phyloP scores from a whole-genome alignment of 2,888 invertebrate genomes.

The Caenorhabditis zanzibari region DNA sequence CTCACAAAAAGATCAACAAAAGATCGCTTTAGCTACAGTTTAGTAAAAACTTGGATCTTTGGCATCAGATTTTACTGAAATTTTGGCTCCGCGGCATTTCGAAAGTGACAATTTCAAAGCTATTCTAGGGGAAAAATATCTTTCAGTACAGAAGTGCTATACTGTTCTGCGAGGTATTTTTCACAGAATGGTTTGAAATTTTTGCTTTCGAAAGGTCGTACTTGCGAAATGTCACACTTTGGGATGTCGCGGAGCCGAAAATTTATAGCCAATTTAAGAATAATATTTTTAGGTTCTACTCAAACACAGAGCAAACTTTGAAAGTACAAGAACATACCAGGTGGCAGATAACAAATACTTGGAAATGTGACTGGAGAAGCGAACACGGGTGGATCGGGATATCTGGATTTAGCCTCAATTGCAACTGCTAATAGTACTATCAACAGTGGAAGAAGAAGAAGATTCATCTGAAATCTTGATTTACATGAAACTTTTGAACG shows the following conservation, averaged over 20 bases:
- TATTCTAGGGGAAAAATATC: no score
- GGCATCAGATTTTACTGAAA: background rate
- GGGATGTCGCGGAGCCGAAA: no score
- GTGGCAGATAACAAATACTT: conserved; percentile 79
- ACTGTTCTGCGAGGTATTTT: no score
- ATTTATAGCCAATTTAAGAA: no score
- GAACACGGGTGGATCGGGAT: conserved; percentile 81
- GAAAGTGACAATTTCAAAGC: no score
- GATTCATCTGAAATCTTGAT: conserved; percentile 16
- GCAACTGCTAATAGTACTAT: conserved; percentile 3
- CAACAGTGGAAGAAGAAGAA: conserved; percentile 1
- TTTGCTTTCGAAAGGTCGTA: no score
- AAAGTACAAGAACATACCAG: conserved; percentile 39
- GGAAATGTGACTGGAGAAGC: conserved; percentile 78
- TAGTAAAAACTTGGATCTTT: conserved; percentile 6
- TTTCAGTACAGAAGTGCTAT: no score
- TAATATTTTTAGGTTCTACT: no score
- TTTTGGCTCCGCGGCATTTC: no score
- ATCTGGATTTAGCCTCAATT: conserved; percentile 47
- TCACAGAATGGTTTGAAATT: no score
- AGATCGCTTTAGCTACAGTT: conserved; percentile 4
- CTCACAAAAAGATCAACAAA: conserved; percentile 18
- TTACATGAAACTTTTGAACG: background rate
- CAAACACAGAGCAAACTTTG: no score
- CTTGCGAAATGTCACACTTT: no score